Base-by-base conservation (phyloP, 2,797 vertebrate species). In the Pachyuromys duprasi region DNA sequence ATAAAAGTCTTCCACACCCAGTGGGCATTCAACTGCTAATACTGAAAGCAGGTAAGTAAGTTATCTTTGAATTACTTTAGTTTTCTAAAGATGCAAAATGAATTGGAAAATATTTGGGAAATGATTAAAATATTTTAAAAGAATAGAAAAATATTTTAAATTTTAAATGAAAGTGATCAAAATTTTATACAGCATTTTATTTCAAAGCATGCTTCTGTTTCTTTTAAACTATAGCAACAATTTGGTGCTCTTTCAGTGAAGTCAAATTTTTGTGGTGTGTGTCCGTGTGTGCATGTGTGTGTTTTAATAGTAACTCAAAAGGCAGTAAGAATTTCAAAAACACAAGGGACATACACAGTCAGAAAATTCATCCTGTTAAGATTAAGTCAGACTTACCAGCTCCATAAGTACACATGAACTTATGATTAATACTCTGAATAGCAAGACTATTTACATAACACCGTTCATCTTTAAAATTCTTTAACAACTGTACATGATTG, bases 361-460 rank as follows among this genome's bases (percentile, higher is more conserved):
- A 45, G 49, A 74, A 95, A 95, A 84, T 33, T 76, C 45, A 96
- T 17, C 6, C 39, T 80, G 42, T 88, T 95, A 95, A 78, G 26
- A 82, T 63, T 87, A 93, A 87, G 70, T 11, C 87, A 90, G 22
- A 62, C 92, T 33, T 78, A 53, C 39, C 80, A 18, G 5, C 62
- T 89, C 31, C 26, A 2, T 72, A 39, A n/a, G 36, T 60, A n/a
- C 20, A 67, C 26, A 49, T 39, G 17, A 86, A 72, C 3, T 72
- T 12, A 82, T 67, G 20, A 28, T 86, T 78, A 86, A 92, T 86
- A 55, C 1, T 20, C 20, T 8, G 26, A 89, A 55, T 28, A 63
- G 62, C 11, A 76, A 76, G 31, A 67, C 53, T 86, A 6, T 75
- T 88, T 84, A 39, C 24, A n/a, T 70, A 83, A 69, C 31, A 78